Percentiles rank a stretch among this genome's conserved stretches.
Evolutionary conservation across 2,113 vertebrate genomes (phyloP).

Genomic region (Lepisosteus osseus): DNA sequence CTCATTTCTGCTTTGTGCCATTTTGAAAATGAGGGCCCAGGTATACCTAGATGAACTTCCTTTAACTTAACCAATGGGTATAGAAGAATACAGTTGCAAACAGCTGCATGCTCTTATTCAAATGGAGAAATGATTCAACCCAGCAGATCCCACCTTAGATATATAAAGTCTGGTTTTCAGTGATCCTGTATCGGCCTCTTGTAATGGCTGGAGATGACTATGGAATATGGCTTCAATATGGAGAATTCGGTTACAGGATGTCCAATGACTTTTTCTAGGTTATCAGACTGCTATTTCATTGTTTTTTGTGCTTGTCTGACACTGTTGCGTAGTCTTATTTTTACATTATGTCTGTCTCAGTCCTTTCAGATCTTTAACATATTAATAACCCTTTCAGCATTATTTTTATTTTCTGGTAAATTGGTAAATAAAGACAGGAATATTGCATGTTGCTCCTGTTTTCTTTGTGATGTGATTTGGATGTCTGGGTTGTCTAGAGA

Average conservation of each 20-base stretch:
- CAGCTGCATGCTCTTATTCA: neutral
- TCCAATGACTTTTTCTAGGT: neutral
- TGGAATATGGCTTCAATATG: neutral
- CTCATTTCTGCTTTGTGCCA: no score
- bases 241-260: no score
- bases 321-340: neutral
- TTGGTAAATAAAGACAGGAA: neutral
- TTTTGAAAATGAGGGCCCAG: no score
- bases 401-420: neutral
- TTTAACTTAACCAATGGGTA: no score
- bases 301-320: neutral
- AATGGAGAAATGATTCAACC: neutral
- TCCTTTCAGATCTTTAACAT: neutral
- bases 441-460: neutral
- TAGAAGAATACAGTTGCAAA: no score
- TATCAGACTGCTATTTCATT: slow-evolving; percentile 4
- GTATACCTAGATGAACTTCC: no score
- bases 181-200: neutral
- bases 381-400: neutral
- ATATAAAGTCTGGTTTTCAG: neutral
- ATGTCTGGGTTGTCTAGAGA: neutral
- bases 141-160: neutral
- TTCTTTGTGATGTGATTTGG: neutral
- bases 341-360: neutral
- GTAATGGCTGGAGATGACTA: neutral